phyloP scores from a whole-genome alignment of 2,797 vertebrate genomes.

The Florisuga fusca region DNA sequence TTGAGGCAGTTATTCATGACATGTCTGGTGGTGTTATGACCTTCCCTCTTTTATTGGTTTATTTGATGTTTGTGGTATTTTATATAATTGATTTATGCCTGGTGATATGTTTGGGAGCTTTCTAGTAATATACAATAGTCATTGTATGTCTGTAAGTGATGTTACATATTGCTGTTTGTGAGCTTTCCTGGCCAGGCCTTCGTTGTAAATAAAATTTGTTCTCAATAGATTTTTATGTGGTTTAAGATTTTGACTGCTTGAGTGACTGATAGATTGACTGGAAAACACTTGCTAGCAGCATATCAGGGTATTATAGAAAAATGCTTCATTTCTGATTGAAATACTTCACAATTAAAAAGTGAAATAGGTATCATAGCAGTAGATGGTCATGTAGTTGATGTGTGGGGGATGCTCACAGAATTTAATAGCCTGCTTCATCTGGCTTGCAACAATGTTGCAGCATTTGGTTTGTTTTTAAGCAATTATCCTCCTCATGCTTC shows the following conservation, averaged over 20 bases:
- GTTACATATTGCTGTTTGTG: conserved; percentile 56
- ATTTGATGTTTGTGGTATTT: conserved; percentile 77
- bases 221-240: conserved; percentile 62
- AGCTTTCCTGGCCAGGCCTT: conserved; percentile 59
- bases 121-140: conserved; percentile 72
- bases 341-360: not conserved
- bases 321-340: not conserved
- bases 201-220: conserved; percentile 66
- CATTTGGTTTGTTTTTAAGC: not conserved
- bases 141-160: conserved; percentile 63
- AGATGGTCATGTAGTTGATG: not conserved
- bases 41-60: conserved; percentile 78
- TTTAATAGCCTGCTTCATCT: conserved; percentile 10
- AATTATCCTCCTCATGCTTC: not conserved
- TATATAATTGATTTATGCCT: conserved; percentile 80
- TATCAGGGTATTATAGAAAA: not conserved
- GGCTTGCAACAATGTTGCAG: not conserved
- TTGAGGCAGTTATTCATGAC: conserved; percentile 74
- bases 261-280: conserved; percentile 37
- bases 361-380: not conserved
- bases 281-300: conserved; percentile 49
- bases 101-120: conserved; percentile 64
- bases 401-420: not conserved
- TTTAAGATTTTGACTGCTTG: conserved; percentile 59
- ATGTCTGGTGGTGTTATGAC: conserved; percentile 76